phyloP scores from a whole-genome alignment of 2,888 invertebrate species.

The Euphydryas editha region DNA sequence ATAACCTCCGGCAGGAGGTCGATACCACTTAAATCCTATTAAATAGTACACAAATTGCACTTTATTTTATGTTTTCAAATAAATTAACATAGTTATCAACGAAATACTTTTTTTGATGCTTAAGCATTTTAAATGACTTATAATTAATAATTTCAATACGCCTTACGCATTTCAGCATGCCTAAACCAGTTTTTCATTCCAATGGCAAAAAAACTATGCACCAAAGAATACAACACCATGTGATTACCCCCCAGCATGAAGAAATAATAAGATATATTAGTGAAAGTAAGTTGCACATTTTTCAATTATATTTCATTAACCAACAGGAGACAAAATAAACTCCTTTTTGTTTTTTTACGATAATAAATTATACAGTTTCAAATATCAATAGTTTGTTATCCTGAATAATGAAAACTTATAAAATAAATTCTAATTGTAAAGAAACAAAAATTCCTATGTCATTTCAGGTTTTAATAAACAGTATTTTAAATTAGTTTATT shows the following conservation, averaged over 20 bases:
- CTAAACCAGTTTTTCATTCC: conserved; percentile 92
- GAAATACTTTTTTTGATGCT: neutral
- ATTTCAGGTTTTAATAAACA: too few relatives aligned
- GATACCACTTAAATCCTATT: conserved; percentile 23
- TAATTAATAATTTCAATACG: conserved; percentile 15
- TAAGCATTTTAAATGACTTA: neutral
- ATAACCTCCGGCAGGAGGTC: conserved; percentile 68
- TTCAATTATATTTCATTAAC: neutral
- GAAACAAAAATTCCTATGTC: too few relatives aligned
- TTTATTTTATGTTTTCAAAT: neutral
- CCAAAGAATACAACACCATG: conserved; percentile 84
- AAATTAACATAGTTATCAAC: neutral
- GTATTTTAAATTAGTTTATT: neutral
- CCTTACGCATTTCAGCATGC: conserved; percentile 81
- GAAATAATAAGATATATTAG: conserved; percentile 94
- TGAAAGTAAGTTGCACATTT: conserved; percentile 87
- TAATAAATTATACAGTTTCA: too few relatives aligned
- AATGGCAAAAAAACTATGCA: conserved; percentile 85
- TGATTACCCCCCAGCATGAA: conserved; percentile 90
- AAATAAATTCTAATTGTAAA: too few relatives aligned
- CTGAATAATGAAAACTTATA: too few relatives aligned
- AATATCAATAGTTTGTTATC: too few relatives aligned
- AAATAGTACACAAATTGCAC: conserved; percentile 14
- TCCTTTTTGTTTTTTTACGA: too few relatives aligned
- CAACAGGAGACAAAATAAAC: neutral